A percentile compares a stretch with the other conserved stretches of the same genome.
Conservation (phyloP, 2,113 vertebrate genomes). For the Lamprologus tigripictilis region DNA sequence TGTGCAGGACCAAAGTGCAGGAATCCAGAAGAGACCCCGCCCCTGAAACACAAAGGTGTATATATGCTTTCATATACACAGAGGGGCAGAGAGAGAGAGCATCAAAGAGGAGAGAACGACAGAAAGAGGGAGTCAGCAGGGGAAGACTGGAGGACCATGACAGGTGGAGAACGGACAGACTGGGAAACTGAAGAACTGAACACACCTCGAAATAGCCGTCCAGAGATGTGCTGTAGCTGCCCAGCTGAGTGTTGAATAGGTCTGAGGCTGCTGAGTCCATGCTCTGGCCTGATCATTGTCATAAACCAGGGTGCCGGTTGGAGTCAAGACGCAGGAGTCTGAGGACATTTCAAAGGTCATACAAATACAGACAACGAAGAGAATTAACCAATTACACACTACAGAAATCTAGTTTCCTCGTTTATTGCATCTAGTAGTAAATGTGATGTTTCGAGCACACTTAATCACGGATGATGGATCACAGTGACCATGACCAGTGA, state of each 20-base stretch:
- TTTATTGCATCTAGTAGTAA: neutral
- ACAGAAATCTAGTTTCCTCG: neutral
- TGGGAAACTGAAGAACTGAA: neutral
- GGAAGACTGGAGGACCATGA: neutral
- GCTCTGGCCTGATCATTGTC: fast-evolving
- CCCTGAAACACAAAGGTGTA: neutral
- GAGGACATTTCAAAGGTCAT: neutral
- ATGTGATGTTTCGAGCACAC: fast-evolving
- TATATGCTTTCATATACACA: fast-evolving
- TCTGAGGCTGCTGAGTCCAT: neutral
- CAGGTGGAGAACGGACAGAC: neutral
- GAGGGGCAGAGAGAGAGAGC: neutral
- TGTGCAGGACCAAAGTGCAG: neutral
- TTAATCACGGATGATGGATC: neutral
- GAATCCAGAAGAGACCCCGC: neutral
- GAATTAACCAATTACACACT: neutral
- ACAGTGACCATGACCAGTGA: neutral
- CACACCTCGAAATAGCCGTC: neutral
- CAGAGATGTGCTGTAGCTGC: neutral
- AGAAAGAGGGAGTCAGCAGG: neutral
- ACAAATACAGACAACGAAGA: neutral
- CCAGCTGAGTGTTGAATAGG: neutral
- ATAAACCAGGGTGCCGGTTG: neutral
- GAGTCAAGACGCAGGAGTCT: neutral
- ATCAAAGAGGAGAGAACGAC: neutral